Evolutionary conservation across 2,797 vertebrate species (phyloP).

Genomic region (Sylvilagus floridanus): DNA sequence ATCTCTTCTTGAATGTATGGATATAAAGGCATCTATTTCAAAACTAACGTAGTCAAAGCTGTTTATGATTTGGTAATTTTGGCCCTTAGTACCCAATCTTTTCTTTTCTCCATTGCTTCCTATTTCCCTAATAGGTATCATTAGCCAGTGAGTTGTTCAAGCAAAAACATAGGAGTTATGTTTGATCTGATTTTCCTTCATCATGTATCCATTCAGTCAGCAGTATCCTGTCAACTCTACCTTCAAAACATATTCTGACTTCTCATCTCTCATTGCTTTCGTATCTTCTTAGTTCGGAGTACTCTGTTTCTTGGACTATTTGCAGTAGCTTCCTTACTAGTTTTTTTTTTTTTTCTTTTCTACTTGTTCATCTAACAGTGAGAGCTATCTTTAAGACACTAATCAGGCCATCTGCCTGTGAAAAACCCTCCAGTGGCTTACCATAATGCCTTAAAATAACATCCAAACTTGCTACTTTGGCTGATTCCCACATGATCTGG

Average conservation of each 20-base stretch:
- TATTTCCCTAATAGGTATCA: background rate
- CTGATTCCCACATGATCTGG: slow-evolving; percentile 51
- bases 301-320: slow-evolving; percentile 38
- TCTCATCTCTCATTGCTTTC: background rate
- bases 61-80: slow-evolving; percentile 11
- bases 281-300: slow-evolving; percentile 37
- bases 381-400: slow-evolving; percentile 78
- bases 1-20: background rate
- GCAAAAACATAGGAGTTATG: background rate
- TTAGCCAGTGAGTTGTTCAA: slow-evolving; percentile 24
- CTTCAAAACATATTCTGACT: slow-evolving; percentile 18
- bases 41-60: background rate
- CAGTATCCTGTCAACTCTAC: background rate
- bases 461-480: slow-evolving; percentile 48
- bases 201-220: background rate
- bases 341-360: too few relatives aligned
- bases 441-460: slow-evolving; percentile 70
- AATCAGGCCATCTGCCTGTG: slow-evolving; percentile 75
- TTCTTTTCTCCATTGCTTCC: background rate
- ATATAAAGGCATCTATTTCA: background rate
- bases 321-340: slow-evolving; percentile 14
- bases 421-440: slow-evolving; percentile 71
- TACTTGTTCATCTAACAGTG: background rate
- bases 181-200: slow-evolving; percentile 2
- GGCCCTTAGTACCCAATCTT: background rate